Conservation (phyloP, 1,140 invertebrate genomes). For the Trachelipus rathkii region DNA sequence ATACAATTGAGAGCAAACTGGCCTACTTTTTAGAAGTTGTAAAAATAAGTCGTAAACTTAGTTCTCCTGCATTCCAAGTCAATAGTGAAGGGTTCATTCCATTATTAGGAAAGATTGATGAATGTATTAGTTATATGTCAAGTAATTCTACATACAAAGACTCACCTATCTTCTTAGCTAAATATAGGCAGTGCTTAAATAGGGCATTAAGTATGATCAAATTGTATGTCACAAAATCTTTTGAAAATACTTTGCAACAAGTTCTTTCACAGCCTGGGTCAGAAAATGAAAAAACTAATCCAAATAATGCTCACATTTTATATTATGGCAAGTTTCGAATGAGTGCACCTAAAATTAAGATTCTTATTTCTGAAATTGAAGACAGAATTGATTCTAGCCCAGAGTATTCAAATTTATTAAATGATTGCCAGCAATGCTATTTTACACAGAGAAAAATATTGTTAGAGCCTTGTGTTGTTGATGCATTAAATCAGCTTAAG, state of each 20-base stretch:
- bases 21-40: constrained; percentile 83
- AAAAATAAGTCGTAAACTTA: constrained; percentile 69
- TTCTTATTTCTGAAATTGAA: constrained; percentile 77
- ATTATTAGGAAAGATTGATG: constrained; percentile 77
- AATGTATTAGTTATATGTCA: constrained; percentile 78
- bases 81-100: constrained; percentile 76
- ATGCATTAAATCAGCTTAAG: constrained; percentile 68
- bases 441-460: constrained; percentile 69
- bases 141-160: constrained; percentile 58
- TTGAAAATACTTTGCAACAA: constrained; percentile 73
- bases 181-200: constrained; percentile 73
- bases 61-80: constrained; percentile 71
- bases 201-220: constrained; percentile 73
- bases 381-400: constrained; percentile 52
- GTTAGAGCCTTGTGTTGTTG: constrained; percentile 68
- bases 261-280: constrained; percentile 51
- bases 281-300: constrained; percentile 44
- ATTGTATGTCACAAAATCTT: constrained; percentile 66
- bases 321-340: constrained; percentile 93
- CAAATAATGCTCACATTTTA: constrained; percentile 76
- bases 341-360: constrained; percentile 73
- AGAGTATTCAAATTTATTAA: constrained; percentile 69
- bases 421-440: constrained; percentile 82
- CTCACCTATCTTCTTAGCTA: constrained; percentile 58
- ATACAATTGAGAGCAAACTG: constrained; percentile 72